phyloP scores from a whole-genome alignment of 2,888 invertebrate genomes.

The Ectropis crepuscularia region DNA sequence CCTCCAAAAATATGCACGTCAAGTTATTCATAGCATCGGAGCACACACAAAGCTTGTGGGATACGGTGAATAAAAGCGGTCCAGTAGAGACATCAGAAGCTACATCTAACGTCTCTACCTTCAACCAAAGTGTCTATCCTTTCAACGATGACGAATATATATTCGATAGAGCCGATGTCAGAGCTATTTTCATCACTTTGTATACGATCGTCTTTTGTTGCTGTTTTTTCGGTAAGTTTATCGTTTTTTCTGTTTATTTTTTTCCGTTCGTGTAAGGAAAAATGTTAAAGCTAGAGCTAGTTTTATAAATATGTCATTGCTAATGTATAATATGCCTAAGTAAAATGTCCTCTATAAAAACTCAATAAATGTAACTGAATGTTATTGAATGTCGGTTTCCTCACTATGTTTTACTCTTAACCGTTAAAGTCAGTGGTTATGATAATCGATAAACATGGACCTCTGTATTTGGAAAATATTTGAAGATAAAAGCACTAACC shows the following conservation, averaged over 20 bases:
- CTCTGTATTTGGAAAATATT: no score
- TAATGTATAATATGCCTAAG: no score
- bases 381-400: no score
- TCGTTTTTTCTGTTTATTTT: background rate
- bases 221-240: slow-evolving; percentile 91
- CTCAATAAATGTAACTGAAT: no score
- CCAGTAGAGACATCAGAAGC: slow-evolving; percentile 34
- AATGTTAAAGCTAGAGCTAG: no score
- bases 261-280: background rate
- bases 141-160: slow-evolving; percentile 86
- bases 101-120: slow-evolving; percentile 54
- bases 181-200: slow-evolving; percentile 89
- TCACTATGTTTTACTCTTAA: no score
- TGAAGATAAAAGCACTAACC: no score
- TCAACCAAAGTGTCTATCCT: slow-evolving; percentile 58
- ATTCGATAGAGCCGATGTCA: slow-evolving; percentile 90
- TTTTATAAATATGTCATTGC: no score
- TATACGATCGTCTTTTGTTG: slow-evolving; percentile 92
- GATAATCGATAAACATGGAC: no score
- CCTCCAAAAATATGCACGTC: slow-evolving; percentile 61
- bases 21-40: slow-evolving; percentile 60
- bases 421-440: no score
- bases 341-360: no score
- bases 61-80: slow-evolving; percentile 55
- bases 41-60: slow-evolving; percentile 54